Conservation (phyloP, 2,113 vertebrate species). For the Dipodomys spectabilis region DNA sequence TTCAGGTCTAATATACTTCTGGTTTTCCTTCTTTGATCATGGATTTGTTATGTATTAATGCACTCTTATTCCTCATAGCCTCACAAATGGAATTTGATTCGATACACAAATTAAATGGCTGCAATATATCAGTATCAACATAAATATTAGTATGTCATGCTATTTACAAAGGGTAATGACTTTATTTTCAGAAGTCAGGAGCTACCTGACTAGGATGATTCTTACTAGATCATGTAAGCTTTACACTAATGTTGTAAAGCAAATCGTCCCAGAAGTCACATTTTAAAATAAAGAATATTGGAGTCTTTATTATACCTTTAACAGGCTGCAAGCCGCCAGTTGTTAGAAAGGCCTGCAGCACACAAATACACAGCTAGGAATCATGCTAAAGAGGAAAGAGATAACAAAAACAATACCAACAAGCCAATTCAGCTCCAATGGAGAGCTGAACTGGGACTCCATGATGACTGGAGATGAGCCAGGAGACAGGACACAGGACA, state of each 20-base stretch:
- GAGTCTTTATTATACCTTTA: no score
- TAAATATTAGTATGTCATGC: not conserved
- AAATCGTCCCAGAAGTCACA: no score
- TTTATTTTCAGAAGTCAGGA: constrained; percentile 47
- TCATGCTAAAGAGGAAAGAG: no score
- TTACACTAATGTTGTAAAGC: not conserved
- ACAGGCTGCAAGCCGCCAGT: no score
- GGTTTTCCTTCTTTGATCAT: constrained; percentile 44
- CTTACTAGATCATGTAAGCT: constrained; percentile 34
- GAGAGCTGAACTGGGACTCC: no score
- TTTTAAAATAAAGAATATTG: no score
- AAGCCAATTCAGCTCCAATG: no score
- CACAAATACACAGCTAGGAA: no score
- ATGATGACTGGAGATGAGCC: no score
- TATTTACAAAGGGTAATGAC: not conserved
- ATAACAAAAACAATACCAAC: no score
- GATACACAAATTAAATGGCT: not conserved
- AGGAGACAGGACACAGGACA: no score
- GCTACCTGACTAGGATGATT: not conserved
- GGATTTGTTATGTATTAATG: not conserved
- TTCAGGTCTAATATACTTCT: not conserved
- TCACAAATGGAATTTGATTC: not conserved
- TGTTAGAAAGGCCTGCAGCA: no score
- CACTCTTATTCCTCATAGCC: not conserved
- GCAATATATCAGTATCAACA: constrained; percentile 2